Conservation (phyloP, 2,113 vertebrate genomes). For the Tamias sibiricus region DNA sequence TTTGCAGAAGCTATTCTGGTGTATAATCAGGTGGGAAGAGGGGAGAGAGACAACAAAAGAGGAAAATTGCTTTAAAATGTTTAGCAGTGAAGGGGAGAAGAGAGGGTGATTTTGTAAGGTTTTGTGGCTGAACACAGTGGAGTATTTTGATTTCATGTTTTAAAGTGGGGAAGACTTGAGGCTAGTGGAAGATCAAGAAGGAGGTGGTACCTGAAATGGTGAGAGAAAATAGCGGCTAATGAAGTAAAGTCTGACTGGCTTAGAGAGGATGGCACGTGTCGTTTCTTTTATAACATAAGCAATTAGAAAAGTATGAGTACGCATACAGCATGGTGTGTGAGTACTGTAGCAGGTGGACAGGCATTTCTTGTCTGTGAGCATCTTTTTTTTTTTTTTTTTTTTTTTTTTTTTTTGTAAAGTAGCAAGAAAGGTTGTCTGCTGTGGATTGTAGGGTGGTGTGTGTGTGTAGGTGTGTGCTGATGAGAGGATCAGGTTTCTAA, state of each 20-base stretch:
- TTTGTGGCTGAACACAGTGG: neutral
- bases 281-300: neutral
- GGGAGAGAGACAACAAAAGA: neutral
- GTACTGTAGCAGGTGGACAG: neutral
- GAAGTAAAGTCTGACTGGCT: neutral
- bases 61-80: neutral
- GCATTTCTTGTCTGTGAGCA: neutral
- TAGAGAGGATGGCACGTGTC: neutral
- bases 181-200: neutral
- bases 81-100: neutral
- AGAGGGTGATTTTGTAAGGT: neutral
- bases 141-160: slow-evolving; percentile 16
- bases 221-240: neutral
- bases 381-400: neutral
- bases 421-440: neutral
- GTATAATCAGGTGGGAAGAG: neutral
- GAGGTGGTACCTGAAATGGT: neutral
- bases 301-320: neutral
- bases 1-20: neutral
- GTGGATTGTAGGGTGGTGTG: neutral
- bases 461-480: neutral
- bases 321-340: neutral
- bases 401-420: neutral
- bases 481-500: neutral
- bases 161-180: neutral